Conservation (phyloP, 1,140 invertebrate genomes). For the Drosophila kanapiae region DNA sequence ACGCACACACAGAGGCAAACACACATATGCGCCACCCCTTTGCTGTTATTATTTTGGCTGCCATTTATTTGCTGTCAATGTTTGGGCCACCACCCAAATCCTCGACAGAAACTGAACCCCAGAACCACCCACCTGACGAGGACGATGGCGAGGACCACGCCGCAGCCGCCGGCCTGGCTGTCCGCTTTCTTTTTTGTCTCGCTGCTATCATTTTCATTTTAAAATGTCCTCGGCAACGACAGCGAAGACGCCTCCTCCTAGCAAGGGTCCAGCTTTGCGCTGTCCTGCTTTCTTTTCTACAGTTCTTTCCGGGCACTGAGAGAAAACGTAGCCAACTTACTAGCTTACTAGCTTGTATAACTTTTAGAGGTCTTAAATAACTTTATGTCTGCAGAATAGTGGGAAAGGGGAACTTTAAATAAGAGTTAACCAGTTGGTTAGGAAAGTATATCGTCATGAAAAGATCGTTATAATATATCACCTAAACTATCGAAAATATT, state of each 20-base stretch:
- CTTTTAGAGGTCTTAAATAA: rapidly evolving
- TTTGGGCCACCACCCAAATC: conserved; percentile 58
- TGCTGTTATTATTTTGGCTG: conserved; percentile 82
- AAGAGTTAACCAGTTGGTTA: too few species aligned
- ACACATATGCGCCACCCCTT: conserved; percentile 62
- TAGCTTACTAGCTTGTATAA: too few species aligned
- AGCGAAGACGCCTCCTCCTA: conserved; percentile 57
- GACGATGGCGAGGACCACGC: not conserved
- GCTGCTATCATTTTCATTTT: conserved; percentile 82
- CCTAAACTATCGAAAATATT: too few species aligned
- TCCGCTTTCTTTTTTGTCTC: conserved; percentile 37
- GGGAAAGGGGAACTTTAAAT: not conserved
- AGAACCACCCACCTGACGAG: conserved; percentile 38
- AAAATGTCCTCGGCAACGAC: conserved; percentile 73
- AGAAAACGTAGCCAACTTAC: not conserved
- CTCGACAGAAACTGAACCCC: conserved; percentile 6
- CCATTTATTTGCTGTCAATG: conserved; percentile 84
- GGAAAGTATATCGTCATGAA: too few species aligned
- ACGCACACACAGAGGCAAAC: not conserved
- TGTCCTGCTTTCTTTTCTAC: conserved; percentile 39
- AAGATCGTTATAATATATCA: too few species aligned
- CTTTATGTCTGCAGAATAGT: too few species aligned
- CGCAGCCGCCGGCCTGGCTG: conserved; percentile 40
- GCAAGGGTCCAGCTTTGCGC: conserved; percentile 52
- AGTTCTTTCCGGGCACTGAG: conserved; percentile 2